Conservation (phyloP, 1,140 invertebrate genomes). For the Panagrolaimus sp. region DNA sequence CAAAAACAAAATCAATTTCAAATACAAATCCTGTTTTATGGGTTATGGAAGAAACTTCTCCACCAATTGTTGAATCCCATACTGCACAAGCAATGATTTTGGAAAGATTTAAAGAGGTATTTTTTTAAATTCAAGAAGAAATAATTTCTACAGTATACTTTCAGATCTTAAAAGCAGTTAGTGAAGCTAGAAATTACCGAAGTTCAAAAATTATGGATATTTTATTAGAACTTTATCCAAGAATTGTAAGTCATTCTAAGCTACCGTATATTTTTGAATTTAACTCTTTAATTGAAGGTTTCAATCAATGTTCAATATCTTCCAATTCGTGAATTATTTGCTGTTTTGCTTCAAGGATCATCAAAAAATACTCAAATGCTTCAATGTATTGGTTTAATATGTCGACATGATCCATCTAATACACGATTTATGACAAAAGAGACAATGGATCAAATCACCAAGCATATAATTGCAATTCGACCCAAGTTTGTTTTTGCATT, state of each 20-base stretch:
- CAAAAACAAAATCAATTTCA: slow-evolving; percentile 19
- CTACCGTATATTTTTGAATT: slow-evolving; percentile 72
- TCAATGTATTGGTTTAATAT: not conserved
- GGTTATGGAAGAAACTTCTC: slow-evolving; percentile 33
- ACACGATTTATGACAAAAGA: not conserved
- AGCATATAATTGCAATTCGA: not conserved
- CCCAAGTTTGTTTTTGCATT: slow-evolving; percentile 2
- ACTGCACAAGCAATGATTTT: slow-evolving; percentile 76
- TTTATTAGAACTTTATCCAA: slow-evolving; percentile 78
- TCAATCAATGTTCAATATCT: slow-evolving; percentile 14
- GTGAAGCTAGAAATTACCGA: slow-evolving; percentile 71
- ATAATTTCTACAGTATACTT: slow-evolving; percentile 11
- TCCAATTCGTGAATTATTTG: not conserved
- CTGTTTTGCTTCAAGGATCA: not conserved
- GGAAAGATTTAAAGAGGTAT: slow-evolving; percentile 74
- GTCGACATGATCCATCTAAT: not conserved
- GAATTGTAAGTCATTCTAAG: slow-evolving; percentile 69
- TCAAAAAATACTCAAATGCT: not conserved
- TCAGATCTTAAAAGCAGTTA: slow-evolving; percentile 64
- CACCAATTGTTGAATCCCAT: slow-evolving; percentile 70
- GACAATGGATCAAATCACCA: not conserved
- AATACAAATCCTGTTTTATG: slow-evolving; percentile 43
- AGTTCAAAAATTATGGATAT: slow-evolving; percentile 78
- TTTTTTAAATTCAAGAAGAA: slow-evolving; percentile 50
- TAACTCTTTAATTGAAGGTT: slow-evolving; percentile 2